A percentile compares a stretch with the other conserved stretches of the same genome.
Conservation (phyloP, 2,113 vertebrate species). For the Gallinago undulata region DNA sequence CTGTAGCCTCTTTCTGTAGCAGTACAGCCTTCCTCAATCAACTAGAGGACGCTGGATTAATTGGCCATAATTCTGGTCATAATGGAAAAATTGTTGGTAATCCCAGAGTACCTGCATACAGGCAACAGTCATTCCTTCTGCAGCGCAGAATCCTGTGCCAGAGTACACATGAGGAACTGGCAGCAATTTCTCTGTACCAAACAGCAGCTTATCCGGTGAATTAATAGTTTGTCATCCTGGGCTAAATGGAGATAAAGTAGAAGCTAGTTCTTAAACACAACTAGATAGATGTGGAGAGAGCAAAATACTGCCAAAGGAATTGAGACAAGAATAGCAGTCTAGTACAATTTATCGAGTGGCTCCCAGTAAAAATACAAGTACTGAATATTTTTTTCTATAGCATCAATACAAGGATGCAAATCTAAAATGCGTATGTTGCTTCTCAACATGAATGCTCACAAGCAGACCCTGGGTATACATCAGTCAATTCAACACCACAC, state of each 20-base stretch:
- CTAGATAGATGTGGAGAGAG: background rate
- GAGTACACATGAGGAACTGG: background rate
- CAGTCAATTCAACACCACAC: background rate
- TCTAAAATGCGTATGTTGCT: background rate
- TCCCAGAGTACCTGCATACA: background rate
- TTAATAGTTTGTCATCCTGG: slow-evolving; percentile 42
- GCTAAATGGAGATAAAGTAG: slow-evolving; percentile 44
- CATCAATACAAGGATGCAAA: background rate
- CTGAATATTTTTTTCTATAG: background rate
- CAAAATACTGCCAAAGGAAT: slow-evolving; percentile 1
- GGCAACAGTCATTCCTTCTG: background rate
- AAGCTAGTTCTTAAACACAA: background rate
- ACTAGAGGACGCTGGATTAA: background rate
- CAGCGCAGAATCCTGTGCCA: background rate
- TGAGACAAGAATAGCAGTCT: background rate
- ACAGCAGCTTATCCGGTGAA: background rate
- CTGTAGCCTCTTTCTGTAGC: background rate
- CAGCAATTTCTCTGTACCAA: background rate
- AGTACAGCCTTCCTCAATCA: background rate
- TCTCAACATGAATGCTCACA: background rate
- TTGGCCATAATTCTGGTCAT: background rate
- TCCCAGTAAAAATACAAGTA: background rate
- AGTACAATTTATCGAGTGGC: background rate
- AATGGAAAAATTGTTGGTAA: background rate
- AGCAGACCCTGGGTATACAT: too few relatives aligned